Percentiles rank a stretch among this genome's conserved stretches.
phyloP scores from a whole-genome alignment of 2,797 vertebrate genomes.

The Tapirus indicus region DNA sequence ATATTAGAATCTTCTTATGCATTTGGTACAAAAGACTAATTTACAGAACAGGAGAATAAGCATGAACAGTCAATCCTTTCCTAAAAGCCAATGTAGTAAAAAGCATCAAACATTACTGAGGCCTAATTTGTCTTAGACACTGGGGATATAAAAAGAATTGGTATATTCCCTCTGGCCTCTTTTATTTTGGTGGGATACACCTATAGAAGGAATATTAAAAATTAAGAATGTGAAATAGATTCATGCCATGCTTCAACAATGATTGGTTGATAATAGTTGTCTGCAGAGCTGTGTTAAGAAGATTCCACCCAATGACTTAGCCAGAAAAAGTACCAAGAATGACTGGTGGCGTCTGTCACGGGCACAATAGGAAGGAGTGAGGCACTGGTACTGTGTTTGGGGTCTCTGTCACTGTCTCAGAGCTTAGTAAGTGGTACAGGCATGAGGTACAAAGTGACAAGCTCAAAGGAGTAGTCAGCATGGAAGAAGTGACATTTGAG shows the following conservation, averaged over 20 bases:
- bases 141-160: background rate
- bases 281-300: background rate
- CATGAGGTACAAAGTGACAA: background rate
- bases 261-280: background rate
- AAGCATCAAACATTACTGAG: background rate
- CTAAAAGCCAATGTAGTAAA: background rate
- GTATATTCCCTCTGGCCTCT: background rate
- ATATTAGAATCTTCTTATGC: background rate
- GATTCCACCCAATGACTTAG: background rate
- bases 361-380: background rate
- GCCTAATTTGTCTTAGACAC: background rate
- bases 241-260: background rate
- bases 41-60: background rate
- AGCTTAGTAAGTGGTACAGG: background rate
- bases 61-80: background rate
- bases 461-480: background rate
- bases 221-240: constrained; percentile 3
- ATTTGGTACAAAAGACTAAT: background rate
- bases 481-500: background rate
- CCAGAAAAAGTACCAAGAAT: background rate
- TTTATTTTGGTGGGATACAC: background rate
- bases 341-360: background rate
- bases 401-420: background rate
- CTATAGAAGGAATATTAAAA: background rate
- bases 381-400: background rate